A percentile compares a stretch with the other conserved stretches of the same genome.
Conservation (phyloP, 2,888 invertebrate species). For the Hipparchia semele region DNA sequence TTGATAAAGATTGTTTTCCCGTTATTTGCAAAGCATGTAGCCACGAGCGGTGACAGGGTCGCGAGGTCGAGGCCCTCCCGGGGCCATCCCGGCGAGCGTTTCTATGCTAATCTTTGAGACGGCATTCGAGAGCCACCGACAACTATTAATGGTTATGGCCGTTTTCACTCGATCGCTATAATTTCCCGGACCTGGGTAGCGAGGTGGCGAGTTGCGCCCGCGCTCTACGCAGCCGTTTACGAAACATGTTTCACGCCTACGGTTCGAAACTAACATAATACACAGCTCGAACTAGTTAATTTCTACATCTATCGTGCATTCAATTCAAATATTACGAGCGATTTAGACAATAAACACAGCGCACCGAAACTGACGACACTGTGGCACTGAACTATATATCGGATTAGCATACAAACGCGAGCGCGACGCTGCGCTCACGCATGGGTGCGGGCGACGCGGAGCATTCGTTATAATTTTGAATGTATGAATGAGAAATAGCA, state of each 20-base stretch:
- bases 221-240: constrained; percentile 71
- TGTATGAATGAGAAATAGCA: constrained; percentile 81
- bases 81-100: constrained; percentile 72
- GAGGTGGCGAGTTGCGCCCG: constrained; percentile 57
- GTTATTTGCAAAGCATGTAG: constrained; percentile 61
- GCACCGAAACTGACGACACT: constrained; percentile 76
- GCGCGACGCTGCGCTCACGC: constrained; percentile 66
- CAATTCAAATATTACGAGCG: constrained; percentile 81
- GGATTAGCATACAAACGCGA: constrained; percentile 81
- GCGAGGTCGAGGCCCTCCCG: constrained; percentile 73
- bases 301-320: constrained; percentile 80
- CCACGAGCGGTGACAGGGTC: constrained; percentile 78
- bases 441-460: constrained; percentile 77
- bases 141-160: constrained; percentile 77
- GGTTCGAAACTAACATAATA: constrained; percentile 57
- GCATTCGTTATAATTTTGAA: constrained; percentile 81
- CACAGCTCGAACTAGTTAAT: constrained; percentile 75
- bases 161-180: constrained; percentile 68
- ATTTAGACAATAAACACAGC: constrained; percentile 80
- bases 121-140: constrained; percentile 72
- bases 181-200: constrained; percentile 54
- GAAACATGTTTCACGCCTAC: constrained; percentile 72
- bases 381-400: constrained; percentile 66
- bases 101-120: constrained; percentile 78
- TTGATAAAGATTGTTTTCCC: constrained; percentile 63